Evolutionary conservation across 1,140 invertebrate genomes (phyloP).

Genomic region (Achatina immaculata): DNA sequence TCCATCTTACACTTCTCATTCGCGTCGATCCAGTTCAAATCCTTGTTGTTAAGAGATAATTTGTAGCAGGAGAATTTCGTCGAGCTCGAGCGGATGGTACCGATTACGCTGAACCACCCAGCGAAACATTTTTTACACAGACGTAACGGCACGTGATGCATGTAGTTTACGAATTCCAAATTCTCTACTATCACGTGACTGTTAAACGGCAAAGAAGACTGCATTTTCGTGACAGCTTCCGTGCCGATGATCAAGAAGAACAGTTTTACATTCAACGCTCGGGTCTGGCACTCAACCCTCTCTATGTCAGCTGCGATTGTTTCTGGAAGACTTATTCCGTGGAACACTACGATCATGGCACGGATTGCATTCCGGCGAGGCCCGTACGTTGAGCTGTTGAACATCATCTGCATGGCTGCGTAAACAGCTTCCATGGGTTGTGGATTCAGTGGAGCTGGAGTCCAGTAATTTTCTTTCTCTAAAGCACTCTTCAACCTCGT

Average conservation of each 20-base stretch:
- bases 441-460: neutral
- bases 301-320: neutral
- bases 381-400: neutral
- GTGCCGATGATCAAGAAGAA: neutral
- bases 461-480: neutral
- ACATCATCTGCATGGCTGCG: neutral
- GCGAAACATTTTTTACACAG: neutral
- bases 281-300: neutral
- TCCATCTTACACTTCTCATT: neutral
- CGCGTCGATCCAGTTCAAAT: constrained; percentile 17
- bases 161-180: neutral
- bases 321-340: neutral
- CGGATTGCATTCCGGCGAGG: neutral
- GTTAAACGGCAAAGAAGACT: neutral
- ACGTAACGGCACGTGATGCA: neutral
- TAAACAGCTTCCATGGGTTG: neutral
- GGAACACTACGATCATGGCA: neutral
- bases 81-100: neutral
- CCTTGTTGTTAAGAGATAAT: neutral
- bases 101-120: neutral
- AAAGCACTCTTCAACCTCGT: neutral
- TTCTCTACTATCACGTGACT: neutral
- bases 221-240: neutral
- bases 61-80: neutral
- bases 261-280: neutral